Percentiles rank a stretch among this genome's conserved stretches.
Conservation (phyloP, 1,140 invertebrate genomes). For the Bradynema listronoti region DNA sequence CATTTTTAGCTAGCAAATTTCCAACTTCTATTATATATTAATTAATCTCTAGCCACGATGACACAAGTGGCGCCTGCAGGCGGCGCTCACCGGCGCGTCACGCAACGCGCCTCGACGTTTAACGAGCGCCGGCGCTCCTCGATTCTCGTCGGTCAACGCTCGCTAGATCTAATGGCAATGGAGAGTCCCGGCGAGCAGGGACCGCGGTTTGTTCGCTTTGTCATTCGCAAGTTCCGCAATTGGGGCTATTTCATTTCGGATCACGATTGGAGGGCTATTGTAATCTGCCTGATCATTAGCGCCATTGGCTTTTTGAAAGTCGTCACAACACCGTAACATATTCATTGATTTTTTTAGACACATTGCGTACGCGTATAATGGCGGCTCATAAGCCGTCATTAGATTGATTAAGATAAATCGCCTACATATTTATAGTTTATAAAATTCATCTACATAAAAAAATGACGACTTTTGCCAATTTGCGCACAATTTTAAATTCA, state of each 20-base stretch:
- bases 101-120: background rate
- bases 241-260: conserved; percentile 53
- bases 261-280: conserved; percentile 51
- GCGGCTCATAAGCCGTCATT: conserved; percentile 5
- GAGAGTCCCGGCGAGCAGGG: conserved; percentile 27
- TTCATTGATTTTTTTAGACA: conserved; percentile 12
- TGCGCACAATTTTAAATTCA: too few relatives aligned
- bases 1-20: too few relatives aligned
- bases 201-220: conserved; percentile 49
- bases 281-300: conserved; percentile 53
- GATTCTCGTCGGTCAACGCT: conserved; percentile 19
- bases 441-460: too few relatives aligned
- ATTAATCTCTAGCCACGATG: too few relatives aligned
- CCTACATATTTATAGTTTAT: too few relatives aligned
- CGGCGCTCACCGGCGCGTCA: conserved; percentile 1
- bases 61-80: background rate
- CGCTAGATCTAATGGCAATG: conserved; percentile 5
- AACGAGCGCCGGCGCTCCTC: conserved; percentile 13
- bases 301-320: conserved; percentile 31
- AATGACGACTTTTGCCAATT: too few relatives aligned
- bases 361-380: conserved; percentile 23
- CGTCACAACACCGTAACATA: too few relatives aligned
- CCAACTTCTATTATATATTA: too few relatives aligned
- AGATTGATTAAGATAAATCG: too few relatives aligned
- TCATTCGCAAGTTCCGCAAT: conserved; percentile 42